phyloP scores from a whole-genome alignment of 1,140 invertebrate species.

The Lordiphosa mommai region DNA sequence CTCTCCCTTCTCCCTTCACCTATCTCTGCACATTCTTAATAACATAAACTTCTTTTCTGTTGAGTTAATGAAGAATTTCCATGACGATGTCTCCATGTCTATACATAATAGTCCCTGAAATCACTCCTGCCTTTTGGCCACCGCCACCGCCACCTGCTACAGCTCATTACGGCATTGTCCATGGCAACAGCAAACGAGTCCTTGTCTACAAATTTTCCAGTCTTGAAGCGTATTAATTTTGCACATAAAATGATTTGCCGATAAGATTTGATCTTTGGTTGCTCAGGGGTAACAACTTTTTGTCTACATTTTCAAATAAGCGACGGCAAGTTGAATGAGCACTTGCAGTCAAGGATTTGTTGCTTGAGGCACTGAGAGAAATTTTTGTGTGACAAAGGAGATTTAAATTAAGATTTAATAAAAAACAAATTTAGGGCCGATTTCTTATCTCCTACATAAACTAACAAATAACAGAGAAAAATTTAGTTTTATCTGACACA shows the following conservation, averaged over 20 bases:
- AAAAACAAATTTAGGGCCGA: too few relatives aligned
- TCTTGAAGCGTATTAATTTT: constrained; percentile 54
- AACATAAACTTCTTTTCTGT: constrained; percentile 76
- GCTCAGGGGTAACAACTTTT: constrained; percentile 14
- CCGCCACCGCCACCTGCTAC: constrained; percentile 53
- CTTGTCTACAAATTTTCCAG: constrained; percentile 50
- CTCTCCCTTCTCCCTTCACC: neutral
- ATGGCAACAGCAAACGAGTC: constrained; percentile 37
- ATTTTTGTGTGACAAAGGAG: too few relatives aligned
- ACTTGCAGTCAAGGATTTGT: too few relatives aligned
- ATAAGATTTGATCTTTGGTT: constrained; percentile 77
- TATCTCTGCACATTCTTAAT: constrained; percentile 48
- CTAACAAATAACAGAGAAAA: too few relatives aligned
- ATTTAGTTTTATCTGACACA: too few relatives aligned
- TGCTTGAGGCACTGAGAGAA: too few relatives aligned
- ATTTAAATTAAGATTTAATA: too few relatives aligned
- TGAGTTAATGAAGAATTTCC: constrained; percentile 79
- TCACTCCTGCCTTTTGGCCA: constrained; percentile 13
- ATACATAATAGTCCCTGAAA: constrained; percentile 28
- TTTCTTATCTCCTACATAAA: too few relatives aligned
- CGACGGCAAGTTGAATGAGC: neutral
- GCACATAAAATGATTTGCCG: constrained; percentile 74
- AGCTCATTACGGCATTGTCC: constrained; percentile 58
- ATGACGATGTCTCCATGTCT: constrained; percentile 68
- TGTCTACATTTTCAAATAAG: neutral